Base-by-base conservation (phyloP, 2,797 vertebrate species). In the Molossus alvarezi region DNA sequence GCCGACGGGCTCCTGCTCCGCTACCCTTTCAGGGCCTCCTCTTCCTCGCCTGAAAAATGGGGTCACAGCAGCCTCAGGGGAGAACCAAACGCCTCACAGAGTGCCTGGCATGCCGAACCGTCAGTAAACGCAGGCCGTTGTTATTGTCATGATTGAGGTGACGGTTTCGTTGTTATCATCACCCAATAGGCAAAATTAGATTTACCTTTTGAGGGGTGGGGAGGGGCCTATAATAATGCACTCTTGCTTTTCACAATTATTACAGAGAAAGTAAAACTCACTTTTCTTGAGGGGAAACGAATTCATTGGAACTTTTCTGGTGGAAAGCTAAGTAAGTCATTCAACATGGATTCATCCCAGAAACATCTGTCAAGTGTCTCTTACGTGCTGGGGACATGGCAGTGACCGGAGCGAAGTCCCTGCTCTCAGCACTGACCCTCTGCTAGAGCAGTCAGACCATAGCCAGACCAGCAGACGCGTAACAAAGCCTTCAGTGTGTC, bases 271-370 rank as follows among this genome's bases (percentile, higher is more conserved):
- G n/a, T 41, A 75, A 14, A 21, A 60, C 37, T 11, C 11, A 11
- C 20, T 91, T 85, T 85, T 65, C 69, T 90, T 72, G 3, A 37
- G 55, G 57, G 25, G 55, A 67, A 65, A 41, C 12, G 45, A 84
- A 75, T 95, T 81, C 6, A 5, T 64, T 93, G 72, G 23, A 93
- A 93, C 29, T 48, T 76, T 96, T 73, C 81, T 23, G 10, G 53
- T 88, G 33, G 73, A 87, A 91, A 81, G 62, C 48, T 65, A 86
- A 88, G 57, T 37, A n/a, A 60, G 41, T 82, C 41, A 12, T n/a
- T 87, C 48, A 62, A 62, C 33, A 48, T 23, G 48, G 72, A 91
- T 81, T 73, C 41, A 75, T 48, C 67, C 64, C 53, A 58, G 62
- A 72, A 41, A 15, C 53, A n/a, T 41, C n/a, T 15, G 11, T 72